Percentiles rank a stretch among this genome's conserved stretches.
Conservation (phyloP, 2,113 vertebrate species). For the Nerophis ophidion region DNA sequence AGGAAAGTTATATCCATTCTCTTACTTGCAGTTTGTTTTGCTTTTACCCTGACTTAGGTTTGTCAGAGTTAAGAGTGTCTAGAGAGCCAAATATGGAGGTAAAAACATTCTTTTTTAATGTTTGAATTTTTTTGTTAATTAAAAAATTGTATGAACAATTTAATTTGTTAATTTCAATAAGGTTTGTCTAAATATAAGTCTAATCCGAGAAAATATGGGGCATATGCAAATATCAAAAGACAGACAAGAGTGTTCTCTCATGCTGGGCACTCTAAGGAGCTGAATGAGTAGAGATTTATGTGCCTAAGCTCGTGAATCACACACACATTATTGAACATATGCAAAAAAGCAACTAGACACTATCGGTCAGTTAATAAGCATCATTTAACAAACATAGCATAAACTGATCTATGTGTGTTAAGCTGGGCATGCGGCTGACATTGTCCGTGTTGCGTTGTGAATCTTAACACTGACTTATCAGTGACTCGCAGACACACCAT, state of each 20-base stretch:
- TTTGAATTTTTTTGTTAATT: no score
- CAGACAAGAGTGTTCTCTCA: conserved; percentile 42
- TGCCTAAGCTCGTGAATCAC: conserved; percentile 38
- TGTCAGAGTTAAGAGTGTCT: conserved; percentile 2
- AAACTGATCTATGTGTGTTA: conserved; percentile 24
- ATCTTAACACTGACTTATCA: conserved; percentile 55
- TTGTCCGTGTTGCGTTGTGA: conserved; percentile 23
- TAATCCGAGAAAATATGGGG: conserved; percentile 23
- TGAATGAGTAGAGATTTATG: conserved; percentile 35
- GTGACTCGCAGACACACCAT: conserved; percentile 50
- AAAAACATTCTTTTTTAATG: background rate
- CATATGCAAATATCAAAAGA: conserved; percentile 38
- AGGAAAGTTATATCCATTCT: no score
- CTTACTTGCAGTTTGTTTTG: no score
- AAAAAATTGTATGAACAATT: no score
- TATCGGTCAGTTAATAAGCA: conserved; percentile 39
- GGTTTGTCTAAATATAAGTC: no score
- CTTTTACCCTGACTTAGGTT: conserved; percentile 3
- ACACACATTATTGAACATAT: background rate
- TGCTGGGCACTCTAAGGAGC: conserved; percentile 28
- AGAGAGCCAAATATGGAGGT: conserved; percentile 23
- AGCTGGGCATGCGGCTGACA: conserved; percentile 9
- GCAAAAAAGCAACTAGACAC: conserved; percentile 13
- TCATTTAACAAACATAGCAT: conserved; percentile 34
- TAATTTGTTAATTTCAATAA: no score